Base-by-base conservation (phyloP, 2,797 vertebrate genomes). In the Phoxinus dragarum region DNA sequence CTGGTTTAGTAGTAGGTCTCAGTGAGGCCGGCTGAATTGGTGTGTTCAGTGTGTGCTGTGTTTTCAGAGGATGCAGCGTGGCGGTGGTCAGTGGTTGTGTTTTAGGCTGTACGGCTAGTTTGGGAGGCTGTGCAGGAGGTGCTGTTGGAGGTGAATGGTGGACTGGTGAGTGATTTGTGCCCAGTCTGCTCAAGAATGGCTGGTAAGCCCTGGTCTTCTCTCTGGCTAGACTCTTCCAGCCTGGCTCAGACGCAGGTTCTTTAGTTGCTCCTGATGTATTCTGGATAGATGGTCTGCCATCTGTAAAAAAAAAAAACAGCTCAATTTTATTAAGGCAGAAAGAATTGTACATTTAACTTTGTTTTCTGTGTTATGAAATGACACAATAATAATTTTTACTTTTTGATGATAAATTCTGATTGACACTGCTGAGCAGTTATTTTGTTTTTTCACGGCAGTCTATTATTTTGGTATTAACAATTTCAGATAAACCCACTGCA, bases 141-240 rank as follows among this genome's bases (percentile, higher is more conserved):
- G 78, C 36, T 31, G 61, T 34, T 49, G 19, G 76, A 74, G 86
- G 12, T 61, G 68, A 38, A 69, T 75, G 36, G 36, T 36, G 66
- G 77, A 74, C 27, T 42, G 42, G 3, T 42, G 71, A 23, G 82
- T 73, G 66, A 72, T 88, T 86, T 21, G 81, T 52, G 23, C 54
- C 4, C 3, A 59, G 16, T 85, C 82, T 93, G 82, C 82, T 75
- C 12, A 77, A 80, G 0, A 87, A 78, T 0, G 92, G 93, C 81
- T 93, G 92, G 71, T 95, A 94, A 2, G 23, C 92, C 92, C 71
- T 88, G 90, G 54, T 93, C 82, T 94, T 97, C 80, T 96, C 95
- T 54, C 92, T 92, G 1, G 93, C 92, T 27, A 94, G 87, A 64
- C 92, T 94, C 90, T 95, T 93, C 96, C 96, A 96, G 69, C 91